Conservation (phyloP, 2,113 vertebrate genomes). For the Austrofundulus limnaeus region DNA sequence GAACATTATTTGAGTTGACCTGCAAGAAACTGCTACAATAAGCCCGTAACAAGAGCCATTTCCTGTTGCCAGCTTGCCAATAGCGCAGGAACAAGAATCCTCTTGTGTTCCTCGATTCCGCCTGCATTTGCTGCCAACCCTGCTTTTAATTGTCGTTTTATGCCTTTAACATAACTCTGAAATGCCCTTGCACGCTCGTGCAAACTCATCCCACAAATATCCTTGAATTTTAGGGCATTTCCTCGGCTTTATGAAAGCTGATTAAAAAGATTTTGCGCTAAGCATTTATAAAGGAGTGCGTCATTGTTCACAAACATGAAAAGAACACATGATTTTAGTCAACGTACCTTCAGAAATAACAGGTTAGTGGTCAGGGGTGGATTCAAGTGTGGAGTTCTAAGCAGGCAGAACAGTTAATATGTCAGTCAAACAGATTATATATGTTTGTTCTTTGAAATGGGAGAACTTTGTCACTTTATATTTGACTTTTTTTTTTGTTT, state of each 20-base stretch:
- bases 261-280: constrained; percentile 32
- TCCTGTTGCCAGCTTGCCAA: constrained; percentile 46
- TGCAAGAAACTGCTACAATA: constrained; percentile 47
- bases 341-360: neutral
- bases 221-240: constrained; percentile 22
- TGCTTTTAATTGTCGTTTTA: constrained; percentile 56
- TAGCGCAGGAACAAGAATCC: constrained; percentile 31
- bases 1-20: constrained; percentile 69
- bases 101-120: constrained; percentile 21
- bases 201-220: constrained; percentile 27
- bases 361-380: neutral
- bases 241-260: constrained; percentile 27
- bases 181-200: constrained; percentile 29
- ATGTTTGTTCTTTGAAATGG: no score
- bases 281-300: constrained; percentile 37
- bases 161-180: constrained; percentile 32
- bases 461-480: no score
- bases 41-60: constrained; percentile 40
- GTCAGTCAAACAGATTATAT: no score
- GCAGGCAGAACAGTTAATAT: no score
- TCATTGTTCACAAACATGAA: no score
- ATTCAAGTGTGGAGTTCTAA: no score
- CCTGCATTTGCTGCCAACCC: constrained; percentile 49
- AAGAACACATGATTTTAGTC: neutral
- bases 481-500: no score